Percentiles rank a stretch among this genome's conserved stretches.
Conservation (phyloP, 2,797 vertebrate genomes). For the Poeciliopsis gracilis region DNA sequence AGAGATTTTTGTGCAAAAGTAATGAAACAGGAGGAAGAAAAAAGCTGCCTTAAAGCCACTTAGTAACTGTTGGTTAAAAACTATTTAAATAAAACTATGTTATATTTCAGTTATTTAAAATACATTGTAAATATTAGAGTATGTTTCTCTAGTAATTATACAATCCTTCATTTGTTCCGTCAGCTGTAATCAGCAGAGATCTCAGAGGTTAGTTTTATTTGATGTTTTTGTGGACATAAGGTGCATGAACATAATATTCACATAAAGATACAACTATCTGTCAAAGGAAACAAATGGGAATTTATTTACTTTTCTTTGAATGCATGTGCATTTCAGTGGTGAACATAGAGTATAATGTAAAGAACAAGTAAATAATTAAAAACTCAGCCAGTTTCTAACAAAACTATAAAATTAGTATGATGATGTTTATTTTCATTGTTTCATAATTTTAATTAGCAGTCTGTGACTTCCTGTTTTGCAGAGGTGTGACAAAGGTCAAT, state of each 20-base stretch:
- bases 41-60: not conserved
- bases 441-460: not conserved
- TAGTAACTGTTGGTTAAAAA: not conserved
- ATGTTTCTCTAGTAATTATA: constrained; percentile 1
- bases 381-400: not conserved
- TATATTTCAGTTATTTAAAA: not conserved
- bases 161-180: constrained; percentile 12
- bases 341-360: not conserved
- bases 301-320: not conserved
- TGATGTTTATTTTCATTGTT: not conserved
- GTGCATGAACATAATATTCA: constrained; percentile 17
- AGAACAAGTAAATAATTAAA: not conserved
- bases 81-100: not conserved
- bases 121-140: not conserved
- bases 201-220: constrained; percentile 9
- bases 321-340: not conserved
- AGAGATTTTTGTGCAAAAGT: not conserved
- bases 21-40: not conserved
- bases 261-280: constrained; percentile 27
- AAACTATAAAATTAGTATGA: not conserved
- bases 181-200: not conserved
- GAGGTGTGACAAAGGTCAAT: not conserved
- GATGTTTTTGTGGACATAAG: constrained; percentile 16
- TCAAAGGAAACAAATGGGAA: constrained; percentile 4
- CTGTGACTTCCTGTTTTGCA: not conserved